These are phyloP conservation scores for Acrossocheilus wenchowensis DNA, from an alignment of 2,797 vertebrate genomes.

Conservation along the genomic window DNA sequence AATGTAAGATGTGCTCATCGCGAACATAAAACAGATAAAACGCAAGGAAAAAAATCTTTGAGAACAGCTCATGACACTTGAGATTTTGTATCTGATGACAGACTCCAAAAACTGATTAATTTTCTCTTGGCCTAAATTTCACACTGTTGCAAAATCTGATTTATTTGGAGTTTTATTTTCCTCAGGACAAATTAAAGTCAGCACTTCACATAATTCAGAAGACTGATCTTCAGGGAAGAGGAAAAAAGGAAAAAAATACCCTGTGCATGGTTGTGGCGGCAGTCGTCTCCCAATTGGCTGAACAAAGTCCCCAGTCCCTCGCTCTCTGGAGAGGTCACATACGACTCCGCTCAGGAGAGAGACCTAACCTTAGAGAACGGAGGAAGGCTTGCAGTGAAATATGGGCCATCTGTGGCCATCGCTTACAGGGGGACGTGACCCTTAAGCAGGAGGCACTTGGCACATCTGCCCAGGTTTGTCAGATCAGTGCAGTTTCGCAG, in stretches of 20 bases:
- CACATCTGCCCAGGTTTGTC: constrained; percentile 72
- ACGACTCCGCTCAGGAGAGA: constrained; percentile 49
- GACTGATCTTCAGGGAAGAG: constrained; percentile 65
- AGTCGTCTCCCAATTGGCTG: constrained; percentile 37
- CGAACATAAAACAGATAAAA: constrained; percentile 42
- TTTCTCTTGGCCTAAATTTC: constrained; percentile 49
- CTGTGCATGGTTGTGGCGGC: background rate
- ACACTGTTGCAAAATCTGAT: constrained; percentile 48
- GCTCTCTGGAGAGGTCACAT: constrained; percentile 57
- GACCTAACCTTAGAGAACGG: constrained; percentile 52
- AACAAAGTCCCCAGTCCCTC: constrained; percentile 19
- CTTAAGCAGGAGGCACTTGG: constrained; percentile 68
- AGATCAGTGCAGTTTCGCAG: constrained; percentile 68
- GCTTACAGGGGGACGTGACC: constrained; percentile 69
- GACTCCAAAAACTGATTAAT: constrained; percentile 42
- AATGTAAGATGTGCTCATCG: constrained; percentile 27
- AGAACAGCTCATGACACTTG: constrained; percentile 36
- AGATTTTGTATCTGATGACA: constrained; percentile 48
- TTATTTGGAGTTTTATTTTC: constrained; percentile 50
- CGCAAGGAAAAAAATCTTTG: background rate
- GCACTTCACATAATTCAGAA: constrained; percentile 55
- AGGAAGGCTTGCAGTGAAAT: constrained; percentile 69
- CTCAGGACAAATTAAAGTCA: constrained; percentile 51
- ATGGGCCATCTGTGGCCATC: constrained; percentile 74
- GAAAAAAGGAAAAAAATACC: constrained; percentile 28